These are phyloP conservation scores for Liparis tanakae DNA, from an alignment of 2,797 vertebrate species.

Conservation along the genomic window DNA sequence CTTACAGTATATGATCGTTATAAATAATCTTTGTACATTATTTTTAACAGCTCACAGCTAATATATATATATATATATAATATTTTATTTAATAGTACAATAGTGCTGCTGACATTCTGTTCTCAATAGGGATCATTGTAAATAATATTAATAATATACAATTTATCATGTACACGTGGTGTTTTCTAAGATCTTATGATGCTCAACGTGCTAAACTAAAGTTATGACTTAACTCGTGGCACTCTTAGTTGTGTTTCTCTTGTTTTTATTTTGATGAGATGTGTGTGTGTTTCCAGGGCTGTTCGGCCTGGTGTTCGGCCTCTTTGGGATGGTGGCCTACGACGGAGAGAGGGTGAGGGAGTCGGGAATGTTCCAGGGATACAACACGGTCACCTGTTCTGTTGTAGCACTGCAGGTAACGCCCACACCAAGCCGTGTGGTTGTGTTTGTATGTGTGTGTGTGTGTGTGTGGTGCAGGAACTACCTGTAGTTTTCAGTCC, in stretches of 20 bases:
- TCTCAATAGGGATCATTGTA: background rate
- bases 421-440: background rate
- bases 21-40: background rate
- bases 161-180: background rate
- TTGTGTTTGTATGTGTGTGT: too few relatives aligned
- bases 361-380: constrained; percentile 97
- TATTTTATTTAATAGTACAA: too few relatives aligned
- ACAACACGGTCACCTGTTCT: constrained; percentile 93
- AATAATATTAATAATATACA: background rate
- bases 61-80: too few relatives aligned
- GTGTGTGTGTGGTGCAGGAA: too few relatives aligned
- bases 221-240: background rate
- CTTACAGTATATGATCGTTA: too few relatives aligned
- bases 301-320: constrained; percentile 94
- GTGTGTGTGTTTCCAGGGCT: constrained; percentile 81
- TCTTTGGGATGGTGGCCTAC: constrained; percentile 93
- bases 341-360: constrained; percentile 91
- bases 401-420: constrained; percentile 95
- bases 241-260: background rate
- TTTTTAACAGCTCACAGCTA: background rate
- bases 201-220: background rate
- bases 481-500: too few relatives aligned
- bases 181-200: background rate
- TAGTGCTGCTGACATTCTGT: background rate
- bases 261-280: constrained; percentile 14